Base-by-base conservation (phyloP, 92 coral and sea anemone genomes). In the Zoanthus solanderi region DNA sequence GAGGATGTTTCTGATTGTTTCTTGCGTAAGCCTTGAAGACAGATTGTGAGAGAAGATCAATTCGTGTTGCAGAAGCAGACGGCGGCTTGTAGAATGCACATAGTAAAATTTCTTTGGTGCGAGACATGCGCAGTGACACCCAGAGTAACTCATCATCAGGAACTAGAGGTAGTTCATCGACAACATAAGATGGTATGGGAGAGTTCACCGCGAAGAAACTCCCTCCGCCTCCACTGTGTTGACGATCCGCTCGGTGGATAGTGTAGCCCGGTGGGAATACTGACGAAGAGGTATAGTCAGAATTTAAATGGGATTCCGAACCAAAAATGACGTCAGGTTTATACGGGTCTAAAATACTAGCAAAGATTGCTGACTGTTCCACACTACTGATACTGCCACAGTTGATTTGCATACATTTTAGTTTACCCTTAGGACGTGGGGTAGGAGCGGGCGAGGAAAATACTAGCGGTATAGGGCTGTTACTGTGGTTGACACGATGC, bases 21-120 rank as follows among this genome's bases (percentile, higher is more conserved):
- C 78, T 74, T 18, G 45, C 58, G 16, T 44, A 42, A 11, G 78
- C 78, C 57, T 74, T 74, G 54, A 37, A 30, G 30, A 74, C 78
- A 74, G 71, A 78, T 16, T 78, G 71, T 56, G 84, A 78, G 17
- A 78, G 84, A 61, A 78, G 84, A 61, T 56, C 84, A 11, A 78
- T 78, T 56, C 71, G 69, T 78, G 84, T 78, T 56, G 71, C 84
- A 11, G 68, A 37, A 78, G 71, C 46, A 31, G 84, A 54, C 71
- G 69, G 84, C 52, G 84, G 84, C 42, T 78, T 78, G 84, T n/a
- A 78, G 53, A 78, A 78, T 7, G 84, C 78, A 74, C 78, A 74
- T 45, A 74, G 31, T 74, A 74, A 74, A 53, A 74, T 46, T 78
- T 78, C 84, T 32, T 78, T 78, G 15, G 84, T 56, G 68, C 71